These are phyloP conservation scores for Calameuta idolon DNA, from an alignment of 2,888 invertebrate species.

Conservation along the genomic window DNA sequence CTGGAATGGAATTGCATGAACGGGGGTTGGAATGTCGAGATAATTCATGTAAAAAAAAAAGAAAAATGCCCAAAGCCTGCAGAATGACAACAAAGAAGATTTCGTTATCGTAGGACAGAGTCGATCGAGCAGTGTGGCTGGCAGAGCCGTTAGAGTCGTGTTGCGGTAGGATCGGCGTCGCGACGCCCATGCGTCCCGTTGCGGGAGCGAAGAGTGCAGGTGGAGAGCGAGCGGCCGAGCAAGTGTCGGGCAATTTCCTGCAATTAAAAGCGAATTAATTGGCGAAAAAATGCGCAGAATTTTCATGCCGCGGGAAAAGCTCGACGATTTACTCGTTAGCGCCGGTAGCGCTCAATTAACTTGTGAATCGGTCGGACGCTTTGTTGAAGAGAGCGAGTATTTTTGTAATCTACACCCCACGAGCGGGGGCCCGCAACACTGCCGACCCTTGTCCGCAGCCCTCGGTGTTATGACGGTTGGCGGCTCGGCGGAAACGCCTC, in stretches of 20 bases:
- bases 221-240: conserved; percentile 11
- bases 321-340: conserved; percentile 63
- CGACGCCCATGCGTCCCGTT: conserved; percentile 37
- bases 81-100: too few species aligned
- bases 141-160: too few species aligned
- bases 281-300: conserved; percentile 53
- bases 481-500: too few species aligned
- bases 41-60: too few species aligned
- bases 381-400: conserved; percentile 45
- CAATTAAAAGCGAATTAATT: conserved; percentile 52
- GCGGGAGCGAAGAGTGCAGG: conserved; percentile 44
- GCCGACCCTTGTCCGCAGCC: conserved; percentile 14
- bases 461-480: conserved; percentile 6
- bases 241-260: conserved; percentile 52
- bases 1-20: too few species aligned
- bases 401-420: conserved; percentile 46
- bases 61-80: too few species aligned
- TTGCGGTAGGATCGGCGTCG: conserved; percentile 22
- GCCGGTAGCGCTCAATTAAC: conserved; percentile 61
- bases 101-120: too few species aligned
- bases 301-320: conserved; percentile 33
- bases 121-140: too few species aligned
- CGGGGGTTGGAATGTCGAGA: too few species aligned
- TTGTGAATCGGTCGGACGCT: conserved; percentile 37
- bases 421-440: conserved; percentile 11